phyloP scores from a whole-genome alignment of 1,140 invertebrate species.

The Danaus melanippus region DNA sequence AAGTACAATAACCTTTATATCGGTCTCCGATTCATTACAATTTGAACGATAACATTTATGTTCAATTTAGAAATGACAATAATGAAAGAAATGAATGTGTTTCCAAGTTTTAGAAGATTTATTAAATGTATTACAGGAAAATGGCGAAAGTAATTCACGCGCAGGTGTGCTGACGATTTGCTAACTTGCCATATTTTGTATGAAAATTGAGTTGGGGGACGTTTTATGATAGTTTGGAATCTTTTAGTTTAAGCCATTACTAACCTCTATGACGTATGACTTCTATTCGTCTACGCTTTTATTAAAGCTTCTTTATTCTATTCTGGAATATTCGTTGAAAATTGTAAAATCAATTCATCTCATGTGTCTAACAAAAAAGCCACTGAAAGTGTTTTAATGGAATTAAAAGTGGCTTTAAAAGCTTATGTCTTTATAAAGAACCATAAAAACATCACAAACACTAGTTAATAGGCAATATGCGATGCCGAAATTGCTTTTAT shows the following conservation, averaged over 20 bases:
- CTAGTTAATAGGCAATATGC: conserved; percentile 65
- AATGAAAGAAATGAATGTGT: conserved; percentile 48
- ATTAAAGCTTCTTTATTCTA: conserved; percentile 4
- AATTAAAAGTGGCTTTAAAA: conserved; percentile 8
- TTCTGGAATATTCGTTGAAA: background rate
- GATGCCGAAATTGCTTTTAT: conserved; percentile 64
- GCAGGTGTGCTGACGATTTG: conserved; percentile 68
- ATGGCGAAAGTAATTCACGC: conserved; percentile 61
- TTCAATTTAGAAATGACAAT: conserved; percentile 3
- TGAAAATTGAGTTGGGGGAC: conserved; percentile 52
- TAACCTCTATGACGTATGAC: conserved; percentile 1
- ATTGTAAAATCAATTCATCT: background rate
- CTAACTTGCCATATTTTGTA: conserved; percentile 65
- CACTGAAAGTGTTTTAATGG: background rate
- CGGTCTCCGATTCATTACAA: too few species aligned
- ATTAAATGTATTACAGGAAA: conserved; percentile 63
- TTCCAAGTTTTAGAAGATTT: conserved; percentile 57
- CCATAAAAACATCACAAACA: conserved; percentile 26
- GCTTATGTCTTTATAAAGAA: conserved; percentile 14
- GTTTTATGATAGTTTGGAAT: conserved; percentile 28
- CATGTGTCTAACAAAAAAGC: background rate
- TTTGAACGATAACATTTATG: too few species aligned
- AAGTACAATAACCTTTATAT: too few species aligned
- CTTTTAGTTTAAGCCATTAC: conserved; percentile 14
- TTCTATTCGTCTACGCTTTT: conserved; percentile 14